These are phyloP conservation scores for Hirtodrosophila trivittata DNA, from an alignment of 2,888 invertebrate genomes.

Conservation along the genomic window DNA sequence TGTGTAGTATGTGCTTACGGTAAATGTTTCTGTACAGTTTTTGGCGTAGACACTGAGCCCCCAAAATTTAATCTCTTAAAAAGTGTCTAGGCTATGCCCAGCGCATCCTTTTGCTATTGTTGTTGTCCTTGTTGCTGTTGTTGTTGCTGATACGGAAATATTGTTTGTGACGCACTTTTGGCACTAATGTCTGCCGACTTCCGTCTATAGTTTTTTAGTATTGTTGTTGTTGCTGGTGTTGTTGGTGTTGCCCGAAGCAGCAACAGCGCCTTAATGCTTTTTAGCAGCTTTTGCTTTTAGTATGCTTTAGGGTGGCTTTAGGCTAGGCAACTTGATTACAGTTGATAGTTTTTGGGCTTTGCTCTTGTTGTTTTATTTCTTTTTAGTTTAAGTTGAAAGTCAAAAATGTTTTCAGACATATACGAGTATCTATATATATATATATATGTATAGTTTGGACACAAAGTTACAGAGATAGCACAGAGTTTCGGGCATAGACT, in stretches of 20 bases:
- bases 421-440: not conserved
- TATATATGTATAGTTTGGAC: slow-evolving; percentile 6
- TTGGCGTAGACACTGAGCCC: slow-evolving; percentile 41
- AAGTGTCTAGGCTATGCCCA: slow-evolving; percentile 73
- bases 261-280: slow-evolving; percentile 66
- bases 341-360: slow-evolving; percentile 64
- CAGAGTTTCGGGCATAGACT: slow-evolving; percentile 34
- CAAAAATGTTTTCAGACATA: slow-evolving; percentile 47
- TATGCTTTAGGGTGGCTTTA: slow-evolving; percentile 43
- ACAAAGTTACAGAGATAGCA: slow-evolving; percentile 45
- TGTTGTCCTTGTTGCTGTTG: slow-evolving; percentile 32
- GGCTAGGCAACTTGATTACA: slow-evolving; percentile 78
- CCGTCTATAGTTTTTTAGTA: slow-evolving; percentile 65
- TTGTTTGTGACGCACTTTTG: slow-evolving; percentile 80
- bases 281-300: slow-evolving; percentile 73
- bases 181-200: slow-evolving; percentile 79
- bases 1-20: slow-evolving; percentile 53
- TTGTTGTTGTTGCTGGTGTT: slow-evolving; percentile 19
- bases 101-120: slow-evolving; percentile 46
- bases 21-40: slow-evolving; percentile 69
- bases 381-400: slow-evolving; percentile 47
- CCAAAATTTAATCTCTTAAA: slow-evolving; percentile 80
- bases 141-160: slow-evolving; percentile 76
- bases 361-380: not conserved
- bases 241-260: slow-evolving; percentile 31